Evolutionary conservation across 2,888 invertebrate genomes (phyloP), one percentile per base, ranked within the genome.

Genomic region (Aromia moschata): DNA sequence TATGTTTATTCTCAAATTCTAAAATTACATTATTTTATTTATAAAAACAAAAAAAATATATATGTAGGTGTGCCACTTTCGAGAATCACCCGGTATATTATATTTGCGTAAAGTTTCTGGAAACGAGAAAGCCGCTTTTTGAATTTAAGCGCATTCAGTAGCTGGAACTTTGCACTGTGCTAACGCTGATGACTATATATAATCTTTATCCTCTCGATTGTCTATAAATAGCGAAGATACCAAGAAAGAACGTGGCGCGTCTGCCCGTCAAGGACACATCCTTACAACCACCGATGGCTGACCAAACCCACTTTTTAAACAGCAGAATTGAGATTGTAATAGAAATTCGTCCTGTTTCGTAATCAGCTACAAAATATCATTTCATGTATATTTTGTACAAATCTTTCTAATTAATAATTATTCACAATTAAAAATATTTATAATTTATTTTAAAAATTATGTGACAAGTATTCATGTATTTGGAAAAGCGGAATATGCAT

Each of bases 211-310:
- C 31, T 49, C 56, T 41, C 31, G 56, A 56, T 56, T 56, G 46
- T 49, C 56, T 56, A 56, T 56, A 56, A 56, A 56, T 56, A 56
- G 56, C 56, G 31, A 38, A 56, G 17, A 40, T 31, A 17, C 33
- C 40, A 40, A 11, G 31, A 51, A 18, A 16, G 40, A 38, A 30
- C 51, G 38, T 30, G 38, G 25, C 30, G 7, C 30, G 40, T 51
- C 51, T 51, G 40, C 40, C 30, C n/a, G 1, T 9, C 30, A 40
- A 20, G 40, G 40, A 38, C 40, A 30, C 36, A 40, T 30, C 36
- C 30, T 38, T 25, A 18, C n/a, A 40, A 40, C 38, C 38, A 36
- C 51, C 51, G 31, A n/a, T 40, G 30, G 38, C 40, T 38, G 7
- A 17, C 15, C 30, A 43, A 7, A 25, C 11, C 25, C 15, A 25